Percentiles rank a stretch among this genome's conserved stretches.
These are phyloP conservation scores for Mustela lutreola DNA, from an alignment of 2,113 vertebrate genomes.

Conservation along the genomic window DNA sequence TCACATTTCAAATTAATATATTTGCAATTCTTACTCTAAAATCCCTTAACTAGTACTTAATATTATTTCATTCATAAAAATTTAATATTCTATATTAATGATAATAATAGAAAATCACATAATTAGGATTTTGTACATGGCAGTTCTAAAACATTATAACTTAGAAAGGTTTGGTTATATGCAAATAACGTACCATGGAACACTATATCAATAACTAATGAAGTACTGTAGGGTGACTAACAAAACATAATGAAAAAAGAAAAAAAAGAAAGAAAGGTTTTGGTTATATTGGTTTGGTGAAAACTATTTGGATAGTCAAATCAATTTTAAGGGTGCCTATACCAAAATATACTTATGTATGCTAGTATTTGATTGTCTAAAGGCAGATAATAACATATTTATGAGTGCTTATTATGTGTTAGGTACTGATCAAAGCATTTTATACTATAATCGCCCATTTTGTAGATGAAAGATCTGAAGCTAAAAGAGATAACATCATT, in stretches of 20 bases:
- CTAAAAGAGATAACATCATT: neutral
- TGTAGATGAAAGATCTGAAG: neutral
- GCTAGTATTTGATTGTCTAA: neutral
- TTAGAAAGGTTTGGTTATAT: neutral
- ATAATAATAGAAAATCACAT: neutral
- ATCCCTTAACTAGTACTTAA: neutral
- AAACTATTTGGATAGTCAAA: neutral
- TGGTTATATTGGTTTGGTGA: neutral
- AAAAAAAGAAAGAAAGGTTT: neutral
- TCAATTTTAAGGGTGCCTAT: neutral
- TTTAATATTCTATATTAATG: neutral
- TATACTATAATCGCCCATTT: neutral
- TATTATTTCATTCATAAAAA: conserved; percentile 27
- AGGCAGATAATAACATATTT: neutral
- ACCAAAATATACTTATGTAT: neutral
- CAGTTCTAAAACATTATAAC: conserved; percentile 6
- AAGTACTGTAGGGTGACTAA: too few relatives aligned
- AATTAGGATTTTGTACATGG: neutral
- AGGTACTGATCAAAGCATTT: neutral
- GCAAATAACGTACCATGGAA: too few relatives aligned
- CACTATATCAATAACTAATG: too few relatives aligned
- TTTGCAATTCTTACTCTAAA: neutral
- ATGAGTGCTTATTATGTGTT: neutral
- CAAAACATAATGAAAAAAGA: too few relatives aligned
- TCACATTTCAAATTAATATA: neutral